These are phyloP conservation scores for Falco punctatus DNA, from an alignment of 2,113 vertebrate genomes.

Conservation along the genomic window DNA sequence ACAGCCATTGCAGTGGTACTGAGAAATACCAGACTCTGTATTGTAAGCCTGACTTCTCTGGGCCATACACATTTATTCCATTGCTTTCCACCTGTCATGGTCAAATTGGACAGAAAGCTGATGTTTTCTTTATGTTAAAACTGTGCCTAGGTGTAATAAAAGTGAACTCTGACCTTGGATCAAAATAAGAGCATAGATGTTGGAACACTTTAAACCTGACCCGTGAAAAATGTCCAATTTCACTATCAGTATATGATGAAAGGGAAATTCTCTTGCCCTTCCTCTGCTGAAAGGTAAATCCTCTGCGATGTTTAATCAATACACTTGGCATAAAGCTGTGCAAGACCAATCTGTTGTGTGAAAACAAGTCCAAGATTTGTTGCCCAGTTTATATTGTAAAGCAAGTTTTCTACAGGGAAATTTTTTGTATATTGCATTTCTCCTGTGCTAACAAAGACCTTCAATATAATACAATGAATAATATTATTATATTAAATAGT, in stretches of 20 bases:
- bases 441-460: not conserved
- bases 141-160: not conserved
- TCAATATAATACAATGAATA: no score
- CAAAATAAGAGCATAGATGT: not conserved
- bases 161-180: not conserved
- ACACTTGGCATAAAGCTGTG: not conserved
- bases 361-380: not conserved
- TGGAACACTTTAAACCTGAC: not conserved
- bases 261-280: not conserved
- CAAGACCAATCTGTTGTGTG: not conserved
- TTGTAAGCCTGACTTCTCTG: not conserved
- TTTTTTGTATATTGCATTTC: not conserved
- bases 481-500: no score
- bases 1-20: not conserved
- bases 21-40: not conserved
- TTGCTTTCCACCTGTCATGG: not conserved
- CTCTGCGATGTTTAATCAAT: not conserved
- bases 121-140: not conserved
- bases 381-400: not conserved
- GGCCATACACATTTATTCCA: not conserved
- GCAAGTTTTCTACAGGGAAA: not conserved
- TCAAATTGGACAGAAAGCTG: not conserved
- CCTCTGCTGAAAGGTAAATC: not conserved
- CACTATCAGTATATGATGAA: not conserved
- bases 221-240: not conserved